These are phyloP conservation scores for Nothocercus nigrocapillus DNA, from an alignment of 2,113 vertebrate species.

Conservation along the genomic window DNA sequence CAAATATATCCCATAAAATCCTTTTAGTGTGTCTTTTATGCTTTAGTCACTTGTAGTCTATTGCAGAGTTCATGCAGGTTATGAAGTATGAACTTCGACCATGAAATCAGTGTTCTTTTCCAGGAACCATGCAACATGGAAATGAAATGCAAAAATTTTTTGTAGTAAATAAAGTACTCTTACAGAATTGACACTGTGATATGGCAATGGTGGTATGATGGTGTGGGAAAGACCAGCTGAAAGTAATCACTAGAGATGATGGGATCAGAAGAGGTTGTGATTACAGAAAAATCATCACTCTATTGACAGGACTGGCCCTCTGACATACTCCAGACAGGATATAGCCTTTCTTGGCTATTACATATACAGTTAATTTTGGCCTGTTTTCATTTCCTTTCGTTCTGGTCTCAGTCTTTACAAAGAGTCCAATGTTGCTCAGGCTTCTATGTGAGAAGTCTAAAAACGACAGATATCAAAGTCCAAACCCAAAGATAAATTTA, in stretches of 20 bases:
- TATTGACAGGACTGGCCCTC: background rate
- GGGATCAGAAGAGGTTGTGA: background rate
- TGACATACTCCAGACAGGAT: background rate
- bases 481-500: background rate
- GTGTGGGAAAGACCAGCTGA: background rate
- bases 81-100: background rate
- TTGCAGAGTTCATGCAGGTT: background rate
- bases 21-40: background rate
- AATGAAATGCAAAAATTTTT: background rate
- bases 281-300: background rate
- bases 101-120: background rate
- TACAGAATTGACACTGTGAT: background rate
- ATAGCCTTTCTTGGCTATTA: background rate
- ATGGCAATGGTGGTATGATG: background rate
- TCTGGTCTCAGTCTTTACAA: background rate
- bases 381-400: background rate
- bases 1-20: background rate
- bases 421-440: background rate
- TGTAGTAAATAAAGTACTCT: background rate
- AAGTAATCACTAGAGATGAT: rapidly evolving
- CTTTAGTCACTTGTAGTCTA: background rate
- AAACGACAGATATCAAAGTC: background rate
- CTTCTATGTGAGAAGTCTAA: background rate
- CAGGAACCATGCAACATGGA: background rate
- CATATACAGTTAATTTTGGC: background rate